Conservation (phyloP, 92 coral and sea anemone species). For the Montipora capitata region DNA sequence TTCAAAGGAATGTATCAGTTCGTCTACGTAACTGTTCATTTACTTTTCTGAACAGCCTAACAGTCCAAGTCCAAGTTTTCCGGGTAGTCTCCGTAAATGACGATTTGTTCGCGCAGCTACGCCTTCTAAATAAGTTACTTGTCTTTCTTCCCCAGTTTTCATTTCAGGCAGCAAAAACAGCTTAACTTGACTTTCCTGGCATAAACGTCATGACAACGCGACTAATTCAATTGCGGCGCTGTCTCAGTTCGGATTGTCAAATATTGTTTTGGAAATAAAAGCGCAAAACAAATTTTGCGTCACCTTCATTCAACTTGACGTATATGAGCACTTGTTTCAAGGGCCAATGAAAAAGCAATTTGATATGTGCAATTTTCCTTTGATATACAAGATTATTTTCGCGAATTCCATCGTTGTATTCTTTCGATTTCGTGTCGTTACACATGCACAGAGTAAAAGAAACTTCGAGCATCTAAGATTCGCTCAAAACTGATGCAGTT, state of each 20-base stretch:
- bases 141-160: too few species aligned
- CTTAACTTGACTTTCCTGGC: background rate
- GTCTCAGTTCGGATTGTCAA: too few species aligned
- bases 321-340: slow-evolving; percentile 13
- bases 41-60: too few species aligned
- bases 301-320: slow-evolving; percentile 20
- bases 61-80: too few species aligned
- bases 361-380: slow-evolving; percentile 1
- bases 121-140: too few species aligned
- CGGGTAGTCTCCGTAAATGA: background rate
- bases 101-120: background rate
- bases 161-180: background rate
- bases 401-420: slow-evolving; percentile 29
- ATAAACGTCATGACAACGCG: background rate
- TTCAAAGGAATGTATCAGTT: too few species aligned
- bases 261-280: background rate
- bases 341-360: slow-evolving; percentile 28
- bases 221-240: too few species aligned
- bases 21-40: too few species aligned
- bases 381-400: background rate
- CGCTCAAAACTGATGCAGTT: background rate
- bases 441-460: background rate
- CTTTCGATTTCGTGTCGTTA: background rate
- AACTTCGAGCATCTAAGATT: background rate
- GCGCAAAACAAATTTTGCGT: slow-evolving; percentile 28